Base-by-base conservation (phyloP, 2,888 invertebrate species). In the Nomada flava region DNA sequence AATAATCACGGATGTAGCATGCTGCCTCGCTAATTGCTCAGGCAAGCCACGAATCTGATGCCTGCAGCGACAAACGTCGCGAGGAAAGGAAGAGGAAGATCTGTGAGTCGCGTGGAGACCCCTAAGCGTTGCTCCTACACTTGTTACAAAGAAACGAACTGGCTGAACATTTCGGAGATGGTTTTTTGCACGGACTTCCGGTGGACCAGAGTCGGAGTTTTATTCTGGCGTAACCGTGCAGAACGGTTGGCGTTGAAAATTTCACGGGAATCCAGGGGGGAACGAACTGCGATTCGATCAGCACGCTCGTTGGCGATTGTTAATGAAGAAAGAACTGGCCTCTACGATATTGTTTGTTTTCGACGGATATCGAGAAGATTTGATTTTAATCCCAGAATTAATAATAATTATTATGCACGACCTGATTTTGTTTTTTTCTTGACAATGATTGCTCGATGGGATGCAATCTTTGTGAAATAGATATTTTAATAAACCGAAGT, bases 1-100 rank as follows among this genome's bases (percentile, higher is more conserved):
- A 83, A 83, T 84, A 82, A 84, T 88, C 76, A 78, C 79, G 79
- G 50, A 63, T 65, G 85, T 78, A 80, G 74, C 73, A 68, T 74
- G 75, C 71, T 68, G 75, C 63, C 36, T 67, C 23, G 78, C 78
- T 87, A 87, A 87, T 87, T 85, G 73, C 79, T 15, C 29, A 42
- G 52, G n/a, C 71, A 9, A 13, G 64, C 65, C 23, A 15, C 47
- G 79, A 60, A 71, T 73, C 67, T 73, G 64, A 76, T 63, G 57
- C 36, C 10, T n/a, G 55, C 2, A 52, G 23, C 11, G 52, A 62
- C 57, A 67, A 18, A 2, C 20, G 23, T 10, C 5, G 2, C 11
- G 52, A 18, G 50, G 29, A 53, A 50, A 44, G 55, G 59, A 76
- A 63, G 44, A 50, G 29, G 23, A 65, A 18, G 13, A 64, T n/a